These are phyloP conservation scores for Lathamus discolor DNA, from an alignment of 2,113 vertebrate species.

Conservation along the genomic window DNA sequence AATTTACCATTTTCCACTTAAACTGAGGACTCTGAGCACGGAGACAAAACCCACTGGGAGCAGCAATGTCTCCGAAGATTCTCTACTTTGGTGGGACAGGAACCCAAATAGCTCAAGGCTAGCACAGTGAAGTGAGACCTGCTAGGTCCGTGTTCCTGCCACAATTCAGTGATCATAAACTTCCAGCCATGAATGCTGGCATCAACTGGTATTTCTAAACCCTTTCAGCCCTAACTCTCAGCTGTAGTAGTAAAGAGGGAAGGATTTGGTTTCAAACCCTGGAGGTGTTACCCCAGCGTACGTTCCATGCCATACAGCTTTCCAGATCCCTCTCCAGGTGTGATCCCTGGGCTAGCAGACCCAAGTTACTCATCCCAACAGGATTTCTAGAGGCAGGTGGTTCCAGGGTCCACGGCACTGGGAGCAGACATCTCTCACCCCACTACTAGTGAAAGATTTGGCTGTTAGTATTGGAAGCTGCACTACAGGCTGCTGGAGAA, in stretches of 20 bases:
- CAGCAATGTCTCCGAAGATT: conserved; percentile 2
- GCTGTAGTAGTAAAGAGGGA: not conserved
- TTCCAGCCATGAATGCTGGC: not conserved
- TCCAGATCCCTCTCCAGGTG: not conserved
- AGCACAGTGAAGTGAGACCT: not conserved
- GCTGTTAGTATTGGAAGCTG: conserved; percentile 28
- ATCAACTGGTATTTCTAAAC: not conserved
- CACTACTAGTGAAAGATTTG: not conserved
- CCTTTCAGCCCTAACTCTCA: not conserved
- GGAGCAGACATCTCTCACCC: not conserved
- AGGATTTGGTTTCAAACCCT: not conserved
- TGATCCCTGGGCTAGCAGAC: fast-evolving
- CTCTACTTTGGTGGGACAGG: not conserved
- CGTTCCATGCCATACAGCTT: not conserved
- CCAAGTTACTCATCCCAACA: not conserved
- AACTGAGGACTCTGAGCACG: not conserved
- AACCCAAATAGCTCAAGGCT: not conserved
- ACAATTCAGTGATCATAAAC: not conserved
- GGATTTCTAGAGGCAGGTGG: not conserved
- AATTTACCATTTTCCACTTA: not conserved
- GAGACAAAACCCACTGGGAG: not conserved
- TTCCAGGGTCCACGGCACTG: not conserved
- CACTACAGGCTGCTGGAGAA: not conserved
- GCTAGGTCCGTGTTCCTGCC: not conserved
- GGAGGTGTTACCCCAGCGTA: not conserved